Base-by-base conservation (phyloP, 2,113 vertebrate genomes). In the Equus quagga region DNA sequence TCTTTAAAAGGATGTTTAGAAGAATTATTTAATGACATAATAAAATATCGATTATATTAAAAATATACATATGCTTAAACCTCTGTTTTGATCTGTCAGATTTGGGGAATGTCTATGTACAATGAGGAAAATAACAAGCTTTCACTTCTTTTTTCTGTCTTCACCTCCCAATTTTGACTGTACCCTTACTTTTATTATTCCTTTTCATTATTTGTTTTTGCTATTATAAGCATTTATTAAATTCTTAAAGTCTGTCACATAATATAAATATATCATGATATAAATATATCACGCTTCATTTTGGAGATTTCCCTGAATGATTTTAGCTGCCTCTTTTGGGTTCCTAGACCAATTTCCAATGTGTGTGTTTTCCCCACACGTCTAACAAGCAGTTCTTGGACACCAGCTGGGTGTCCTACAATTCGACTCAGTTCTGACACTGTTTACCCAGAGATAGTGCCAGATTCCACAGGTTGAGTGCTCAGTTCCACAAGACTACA, bases 131-230 rank as follows among this genome's bases (percentile, higher is more conserved):
- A 67, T 12, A 87, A 9, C 46, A 82, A 80, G 51, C 36, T 67
- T 44, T 56, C 9, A 8, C 4, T 46, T 54, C 15, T 31, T 67
- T 58, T 51, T 81, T 81, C 28, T 58, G 86, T 86, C 11, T 26
- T 84, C 11, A 94, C 19, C 24, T 92, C 11, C 23, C 56, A 84
- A 15, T 78, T 79, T 58, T 67, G 26, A 14, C 8, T 60, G 21
- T 84, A 84, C 2, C 8, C 54, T 92, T 81, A 41, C 28, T 81
- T 75, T 94, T 84, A 80, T 94, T 79, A 69, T 82, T 94, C n/a
- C 44, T 70, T 89, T 79, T 75, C 19, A 46, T 89, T 75, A 15
- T 85, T 72, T 67, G 44, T 18, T 97, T 95, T 97, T 93, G n/a
- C 36, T 62, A 60, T 88, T 79, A 41, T 1, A 72, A 41, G 44